Conservation (phyloP, 2,113 vertebrate genomes). For the Nematolebias whitei region DNA sequence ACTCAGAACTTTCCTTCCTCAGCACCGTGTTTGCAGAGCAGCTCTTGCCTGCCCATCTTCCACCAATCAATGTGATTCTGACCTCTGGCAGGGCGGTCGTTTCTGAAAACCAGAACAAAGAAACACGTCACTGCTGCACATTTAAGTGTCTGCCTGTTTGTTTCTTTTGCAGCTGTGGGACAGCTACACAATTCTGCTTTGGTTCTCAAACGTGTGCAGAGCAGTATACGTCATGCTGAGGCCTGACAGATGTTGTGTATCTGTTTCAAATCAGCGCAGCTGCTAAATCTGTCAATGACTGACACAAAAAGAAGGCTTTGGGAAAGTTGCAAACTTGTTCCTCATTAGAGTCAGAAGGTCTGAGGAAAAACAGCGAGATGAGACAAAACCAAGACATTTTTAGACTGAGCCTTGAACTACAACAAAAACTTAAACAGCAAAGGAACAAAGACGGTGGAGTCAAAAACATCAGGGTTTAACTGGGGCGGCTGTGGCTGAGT, state of each 20-base stretch:
- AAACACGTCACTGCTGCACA: not conserved
- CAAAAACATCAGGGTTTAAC: too few species aligned
- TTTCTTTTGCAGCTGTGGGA: not conserved
- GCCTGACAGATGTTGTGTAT: not conserved
- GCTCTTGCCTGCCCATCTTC: constrained; percentile 55
- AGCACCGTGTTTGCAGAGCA: constrained; percentile 54
- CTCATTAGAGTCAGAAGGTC: not conserved
- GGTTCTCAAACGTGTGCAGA: not conserved
- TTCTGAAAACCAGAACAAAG: constrained; percentile 13
- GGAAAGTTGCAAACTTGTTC: constrained; percentile 9
- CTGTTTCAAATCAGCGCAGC: not conserved
- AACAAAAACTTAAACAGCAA: constrained; percentile 4
- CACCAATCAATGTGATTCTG: constrained; percentile 51
- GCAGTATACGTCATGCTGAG: too few species aligned
- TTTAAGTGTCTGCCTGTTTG: not conserved
- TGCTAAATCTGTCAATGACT: constrained; percentile 22
- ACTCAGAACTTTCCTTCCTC: constrained; percentile 32
- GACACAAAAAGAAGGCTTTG: constrained; percentile 4
- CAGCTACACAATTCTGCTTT: not conserved
- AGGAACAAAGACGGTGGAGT: not conserved
- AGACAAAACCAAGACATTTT: constrained; percentile 36
- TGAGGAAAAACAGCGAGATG: constrained; percentile 4
- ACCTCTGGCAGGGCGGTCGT: not conserved
- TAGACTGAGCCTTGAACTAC: constrained; percentile 44
- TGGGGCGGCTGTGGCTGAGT: too few species aligned